These are phyloP conservation scores for Pollimyrus isidori DNA, from an alignment of 2,113 vertebrate species.

Conservation along the genomic window DNA sequence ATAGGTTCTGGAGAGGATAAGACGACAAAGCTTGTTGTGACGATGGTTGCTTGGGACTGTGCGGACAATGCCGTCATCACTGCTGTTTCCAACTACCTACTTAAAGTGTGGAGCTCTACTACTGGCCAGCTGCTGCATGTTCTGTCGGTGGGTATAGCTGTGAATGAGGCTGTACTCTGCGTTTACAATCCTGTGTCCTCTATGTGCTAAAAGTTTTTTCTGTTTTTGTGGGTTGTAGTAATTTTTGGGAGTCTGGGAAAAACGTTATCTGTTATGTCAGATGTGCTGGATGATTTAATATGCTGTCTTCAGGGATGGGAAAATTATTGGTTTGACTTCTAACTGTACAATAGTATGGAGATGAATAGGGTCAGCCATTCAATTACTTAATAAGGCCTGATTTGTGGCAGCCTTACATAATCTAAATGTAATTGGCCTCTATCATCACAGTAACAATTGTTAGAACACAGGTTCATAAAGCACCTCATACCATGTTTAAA, in stretches of 20 bases:
- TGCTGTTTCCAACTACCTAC: constrained; percentile 88
- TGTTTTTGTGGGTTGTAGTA: background rate
- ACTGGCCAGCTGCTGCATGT: constrained; percentile 86
- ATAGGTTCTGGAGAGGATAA: constrained; percentile 77
- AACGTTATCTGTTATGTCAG: background rate
- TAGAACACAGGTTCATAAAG: background rate
- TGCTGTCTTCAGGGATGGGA: background rate
- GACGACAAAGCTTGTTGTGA: constrained; percentile 85
- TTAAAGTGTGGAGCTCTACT: constrained; percentile 88
- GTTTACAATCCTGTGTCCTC: background rate
- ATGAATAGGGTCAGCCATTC: background rate
- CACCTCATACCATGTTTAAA: background rate
- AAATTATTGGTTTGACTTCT: background rate
- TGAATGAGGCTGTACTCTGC: background rate
- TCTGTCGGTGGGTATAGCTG: constrained; percentile 72
- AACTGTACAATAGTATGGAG: background rate
- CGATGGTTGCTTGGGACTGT: constrained; percentile 96
- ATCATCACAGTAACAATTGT: background rate
- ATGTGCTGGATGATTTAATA: background rate
- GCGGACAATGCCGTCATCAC: constrained; percentile 81
- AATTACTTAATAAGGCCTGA: background rate
- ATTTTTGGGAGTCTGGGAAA: background rate
- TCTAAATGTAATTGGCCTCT: background rate
- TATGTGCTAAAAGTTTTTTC: background rate
- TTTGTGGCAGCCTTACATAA: background rate